Evolutionary conservation across 2,797 vertebrate genomes (phyloP), one percentile per base, ranked within the genome.

Genomic region (Sebastes melanostomus): DNA sequence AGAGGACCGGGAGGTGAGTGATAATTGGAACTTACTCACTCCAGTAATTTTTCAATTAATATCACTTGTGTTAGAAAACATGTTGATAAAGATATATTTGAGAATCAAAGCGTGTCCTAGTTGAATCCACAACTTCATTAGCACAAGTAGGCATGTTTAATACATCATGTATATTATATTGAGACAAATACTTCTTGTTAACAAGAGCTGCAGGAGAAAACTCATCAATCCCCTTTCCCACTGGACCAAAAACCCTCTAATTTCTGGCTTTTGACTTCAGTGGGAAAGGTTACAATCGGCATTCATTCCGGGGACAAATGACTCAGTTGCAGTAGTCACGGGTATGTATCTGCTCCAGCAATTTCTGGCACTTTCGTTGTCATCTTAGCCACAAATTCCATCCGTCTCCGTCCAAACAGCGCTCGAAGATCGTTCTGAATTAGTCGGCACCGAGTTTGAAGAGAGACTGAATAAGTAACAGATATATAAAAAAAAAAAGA

Each of bases 1-100:
- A 97, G 91, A 96, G 97, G 90, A 99, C 98, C 8, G 98, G 98
- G 86, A 96, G 96, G 98, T 97, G 91, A 93, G 96, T 95, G 2
- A 25, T n/a, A 66, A 25, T 25, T 27, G 4, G 24, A 12, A 18
- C 2, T 13, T 38, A 65, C n/a, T 69, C 46, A 27, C 3, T 65
- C 8, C 2, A 58, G 2, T 25, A 6, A 52, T 34, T 18, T 70
- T 1, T 52, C 13, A 52, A 38, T 22, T 18, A 50, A 42, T 32
- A 6, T 27, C 3, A 16, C 4, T 27, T 56, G 6, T 71, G 14
- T 25, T 58, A 13, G 16, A 9, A 50, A 72, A 32, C 55, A 9
- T 54, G 60, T 60, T 52, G 32, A 65, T 38, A 22, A 61, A 61
- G 55, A 80, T 50, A 22, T 42, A 32, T 72, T 61, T 66, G n/a